phyloP scores from a whole-genome alignment of 2,888 invertebrate species.

The Oxyscelio sp. region DNA sequence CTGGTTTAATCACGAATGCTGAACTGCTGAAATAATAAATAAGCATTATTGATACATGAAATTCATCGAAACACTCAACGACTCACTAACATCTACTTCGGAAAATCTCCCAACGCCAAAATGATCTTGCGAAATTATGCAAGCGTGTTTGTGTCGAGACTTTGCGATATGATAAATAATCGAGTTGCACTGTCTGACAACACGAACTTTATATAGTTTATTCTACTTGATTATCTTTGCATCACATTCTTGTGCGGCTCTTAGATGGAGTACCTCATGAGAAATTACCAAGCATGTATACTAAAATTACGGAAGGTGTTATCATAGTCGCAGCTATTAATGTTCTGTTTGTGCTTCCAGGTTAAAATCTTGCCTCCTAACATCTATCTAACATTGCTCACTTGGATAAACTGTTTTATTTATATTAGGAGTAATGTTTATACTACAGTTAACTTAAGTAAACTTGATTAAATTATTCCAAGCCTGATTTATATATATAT shows the following conservation, averaged over 20 bases:
- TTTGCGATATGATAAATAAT: conserved; percentile 65
- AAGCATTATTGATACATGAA: neutral
- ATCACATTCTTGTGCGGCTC: conserved; percentile 45
- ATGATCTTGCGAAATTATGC: conserved; percentile 42
- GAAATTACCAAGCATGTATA: conserved; percentile 52
- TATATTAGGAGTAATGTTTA: conserved; percentile 30
- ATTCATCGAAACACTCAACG: conserved; percentile 13
- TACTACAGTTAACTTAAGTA: neutral
- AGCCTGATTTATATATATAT: too few relatives aligned
- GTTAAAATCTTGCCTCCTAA: conserved; percentile 34
- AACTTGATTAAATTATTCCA: conserved; percentile 23
- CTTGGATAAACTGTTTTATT: conserved; percentile 34
- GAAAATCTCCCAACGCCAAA: conserved; percentile 40
- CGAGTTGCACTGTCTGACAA: conserved; percentile 56
- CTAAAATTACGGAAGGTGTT: conserved; percentile 51
- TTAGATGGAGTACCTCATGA: conserved; percentile 56
- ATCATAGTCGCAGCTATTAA: conserved; percentile 43
- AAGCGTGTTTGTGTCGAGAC: conserved; percentile 35
- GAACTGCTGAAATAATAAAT: neutral
- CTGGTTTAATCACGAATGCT: neutral
- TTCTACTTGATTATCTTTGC: conserved; percentile 65
- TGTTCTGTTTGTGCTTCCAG: conserved; percentile 31
- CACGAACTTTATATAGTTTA: conserved; percentile 65
- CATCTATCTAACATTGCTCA: conserved; percentile 41
- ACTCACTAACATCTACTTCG: conserved; percentile 18